Percentiles rank a stretch among this genome's conserved stretches.
Evolutionary conservation across 2,888 invertebrate genomes (phyloP).

Genomic region (Linnaemya vulpina): DNA sequence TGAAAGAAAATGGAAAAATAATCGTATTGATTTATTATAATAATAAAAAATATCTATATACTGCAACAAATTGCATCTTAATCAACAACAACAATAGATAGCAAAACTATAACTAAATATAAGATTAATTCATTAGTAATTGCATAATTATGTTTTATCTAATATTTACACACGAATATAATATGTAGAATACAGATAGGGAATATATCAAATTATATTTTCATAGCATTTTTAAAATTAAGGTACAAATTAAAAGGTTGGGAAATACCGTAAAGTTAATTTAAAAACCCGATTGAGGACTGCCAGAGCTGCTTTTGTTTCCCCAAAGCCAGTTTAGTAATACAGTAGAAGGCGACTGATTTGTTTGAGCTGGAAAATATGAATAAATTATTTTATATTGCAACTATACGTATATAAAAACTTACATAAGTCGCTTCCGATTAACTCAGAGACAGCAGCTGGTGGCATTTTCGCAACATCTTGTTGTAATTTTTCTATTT

Average conservation of each 20-base stretch:
- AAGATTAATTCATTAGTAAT: conserved; percentile 25
- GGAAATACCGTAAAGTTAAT: neutral
- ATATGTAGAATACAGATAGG: conserved; percentile 8
- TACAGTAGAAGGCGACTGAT: conserved; percentile 91
- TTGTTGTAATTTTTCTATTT: conserved; percentile 89
- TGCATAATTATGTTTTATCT: conserved; percentile 25
- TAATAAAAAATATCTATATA: conserved; percentile 5
- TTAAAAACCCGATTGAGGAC: conserved; percentile 49
- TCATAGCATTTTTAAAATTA: conserved; percentile 9
- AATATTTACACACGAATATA: conserved; percentile 47
- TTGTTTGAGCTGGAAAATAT: conserved; percentile 87
- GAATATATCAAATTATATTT: neutral
- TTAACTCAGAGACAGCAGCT: conserved; percentile 88
- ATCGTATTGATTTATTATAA: conserved; percentile 16
- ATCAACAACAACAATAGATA: conserved; percentile 60
- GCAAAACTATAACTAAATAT: conserved; percentile 10
- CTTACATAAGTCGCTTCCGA: conserved; percentile 90
- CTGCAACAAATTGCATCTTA: conserved; percentile 33
- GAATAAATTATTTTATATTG: neutral
- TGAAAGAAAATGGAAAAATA: neutral
- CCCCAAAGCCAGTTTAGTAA: conserved; percentile 93
- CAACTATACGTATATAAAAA: too few relatives aligned
- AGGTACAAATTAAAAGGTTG: conserved; percentile 33
- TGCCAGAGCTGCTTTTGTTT: conserved; percentile 79
- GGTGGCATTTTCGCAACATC: conserved; percentile 89